Evolutionary conservation across 2,888 invertebrate species (phyloP).

Genomic region (Nemurella pictetii): DNA sequence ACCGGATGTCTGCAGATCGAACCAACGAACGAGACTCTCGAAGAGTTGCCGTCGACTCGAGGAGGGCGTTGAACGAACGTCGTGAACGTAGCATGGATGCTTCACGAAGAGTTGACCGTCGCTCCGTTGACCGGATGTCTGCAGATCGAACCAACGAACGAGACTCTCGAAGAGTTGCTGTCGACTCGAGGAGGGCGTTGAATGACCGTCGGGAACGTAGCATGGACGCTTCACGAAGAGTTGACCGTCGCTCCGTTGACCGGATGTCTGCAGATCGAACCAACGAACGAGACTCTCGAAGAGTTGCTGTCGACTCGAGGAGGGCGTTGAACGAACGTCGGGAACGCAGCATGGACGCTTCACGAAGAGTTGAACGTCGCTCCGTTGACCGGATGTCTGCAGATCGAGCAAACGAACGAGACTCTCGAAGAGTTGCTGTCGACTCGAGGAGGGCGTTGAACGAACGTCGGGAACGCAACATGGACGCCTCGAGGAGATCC

Average conservation of each 20-base stretch:
- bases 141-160: neutral
- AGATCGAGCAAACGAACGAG: neutral
- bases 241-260: neutral
- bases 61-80: neutral
- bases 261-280: neutral
- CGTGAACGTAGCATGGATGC: neutral
- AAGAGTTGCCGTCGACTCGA: neutral
- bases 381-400: neutral
- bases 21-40: neutral
- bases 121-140: neutral
- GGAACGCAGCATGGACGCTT: neutral
- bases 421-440: neutral
- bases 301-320: neutral
- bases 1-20: conserved; percentile 1
- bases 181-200: neutral
- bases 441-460: neutral
- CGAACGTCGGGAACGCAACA: neutral
- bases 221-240: neutral
- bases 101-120: neutral
- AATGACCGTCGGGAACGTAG: neutral
- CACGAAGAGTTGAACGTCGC: neutral
- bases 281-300: too few relatives aligned
- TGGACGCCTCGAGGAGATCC: neutral
- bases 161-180: neutral
- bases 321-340: neutral